Percentiles rank a stretch among this genome's conserved stretches.
phyloP scores from a whole-genome alignment of 2,113 vertebrate genomes.

The Phaetusa simplex region DNA sequence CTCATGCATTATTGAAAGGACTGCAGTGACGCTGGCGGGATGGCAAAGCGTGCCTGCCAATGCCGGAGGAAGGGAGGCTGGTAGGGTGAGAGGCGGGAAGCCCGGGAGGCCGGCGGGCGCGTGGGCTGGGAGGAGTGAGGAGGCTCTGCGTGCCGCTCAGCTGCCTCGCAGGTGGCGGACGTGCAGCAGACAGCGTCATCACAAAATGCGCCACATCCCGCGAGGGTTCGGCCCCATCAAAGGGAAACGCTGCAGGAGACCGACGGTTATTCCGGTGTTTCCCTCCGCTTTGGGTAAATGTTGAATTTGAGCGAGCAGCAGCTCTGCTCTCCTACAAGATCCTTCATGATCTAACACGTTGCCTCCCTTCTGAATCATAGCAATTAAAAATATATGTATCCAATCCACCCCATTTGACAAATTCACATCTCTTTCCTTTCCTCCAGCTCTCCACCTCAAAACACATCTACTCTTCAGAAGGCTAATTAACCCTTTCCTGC shows the following conservation, averaged over 20 bases:
- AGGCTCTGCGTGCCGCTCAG: background rate
- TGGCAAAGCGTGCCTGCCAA: background rate
- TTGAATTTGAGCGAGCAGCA: background rate
- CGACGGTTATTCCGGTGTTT: background rate
- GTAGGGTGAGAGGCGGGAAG: accelerated
- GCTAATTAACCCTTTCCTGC: background rate
- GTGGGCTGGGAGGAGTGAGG: background rate
- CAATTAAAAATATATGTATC: background rate
- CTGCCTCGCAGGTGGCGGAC: background rate
- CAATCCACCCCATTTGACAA: background rate
- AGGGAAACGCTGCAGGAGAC: background rate
- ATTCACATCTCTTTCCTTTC: background rate
- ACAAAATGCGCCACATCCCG: accelerated
- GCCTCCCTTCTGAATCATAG: background rate
- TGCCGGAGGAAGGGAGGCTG: background rate
- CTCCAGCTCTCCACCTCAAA: background rate
- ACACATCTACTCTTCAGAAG: background rate
- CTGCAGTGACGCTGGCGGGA: background rate
- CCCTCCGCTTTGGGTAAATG: background rate
- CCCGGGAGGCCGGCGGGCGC: accelerated
- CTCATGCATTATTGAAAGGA: background rate
- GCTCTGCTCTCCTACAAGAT: background rate
- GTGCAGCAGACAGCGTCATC: background rate
- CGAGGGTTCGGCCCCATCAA: background rate
- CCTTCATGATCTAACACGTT: background rate